Evolutionary conservation across 2,888 invertebrate genomes (phyloP).

Genomic region (Heliconius aoede): DNA sequence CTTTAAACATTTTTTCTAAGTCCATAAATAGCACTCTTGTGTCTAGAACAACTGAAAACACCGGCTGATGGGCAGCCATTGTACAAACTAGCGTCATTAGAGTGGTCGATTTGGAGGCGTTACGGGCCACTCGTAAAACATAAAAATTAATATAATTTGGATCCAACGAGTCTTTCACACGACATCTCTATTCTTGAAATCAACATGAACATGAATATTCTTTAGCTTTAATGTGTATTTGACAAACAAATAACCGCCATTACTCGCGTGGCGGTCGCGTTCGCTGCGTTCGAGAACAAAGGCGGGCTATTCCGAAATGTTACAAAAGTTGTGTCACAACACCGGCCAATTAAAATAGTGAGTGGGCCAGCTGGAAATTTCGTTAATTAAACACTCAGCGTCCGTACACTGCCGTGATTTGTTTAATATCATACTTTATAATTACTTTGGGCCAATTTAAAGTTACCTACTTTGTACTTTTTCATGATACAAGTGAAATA

Average conservation of each 20-base stretch:
- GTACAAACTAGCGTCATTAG: conserved; percentile 70
- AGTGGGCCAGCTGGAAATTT: conserved; percentile 81
- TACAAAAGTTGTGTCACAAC: conserved; percentile 81
- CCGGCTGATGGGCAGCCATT: conserved; percentile 63
- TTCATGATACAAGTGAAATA: no score
- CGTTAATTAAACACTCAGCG: conserved; percentile 75
- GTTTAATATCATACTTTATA: conserved; percentile 57
- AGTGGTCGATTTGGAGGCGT: conserved; percentile 66
- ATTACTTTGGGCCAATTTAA: conserved; percentile 28
- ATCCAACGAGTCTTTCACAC: conserved; percentile 75
- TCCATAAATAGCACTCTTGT: conserved; percentile 5
- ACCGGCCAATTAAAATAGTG: conserved; percentile 80
- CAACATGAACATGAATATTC: conserved; percentile 61
- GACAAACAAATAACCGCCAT: conserved; percentile 79
- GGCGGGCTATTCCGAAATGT: conserved; percentile 76
- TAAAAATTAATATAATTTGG: conserved; percentile 78
- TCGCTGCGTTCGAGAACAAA: conserved; percentile 75
- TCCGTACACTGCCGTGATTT: conserved; percentile 70
- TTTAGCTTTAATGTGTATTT: conserved; percentile 74
- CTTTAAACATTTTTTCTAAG: neutral
- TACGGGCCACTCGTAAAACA: conserved; percentile 62
- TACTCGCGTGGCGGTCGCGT: conserved; percentile 58
- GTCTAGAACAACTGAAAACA: conserved; percentile 52
- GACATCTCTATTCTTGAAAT: conserved; percentile 77
- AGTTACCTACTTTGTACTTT: neutral